Evolutionary conservation across 2,888 invertebrate genomes (phyloP).

Genomic region (Aphrophora alni): DNA sequence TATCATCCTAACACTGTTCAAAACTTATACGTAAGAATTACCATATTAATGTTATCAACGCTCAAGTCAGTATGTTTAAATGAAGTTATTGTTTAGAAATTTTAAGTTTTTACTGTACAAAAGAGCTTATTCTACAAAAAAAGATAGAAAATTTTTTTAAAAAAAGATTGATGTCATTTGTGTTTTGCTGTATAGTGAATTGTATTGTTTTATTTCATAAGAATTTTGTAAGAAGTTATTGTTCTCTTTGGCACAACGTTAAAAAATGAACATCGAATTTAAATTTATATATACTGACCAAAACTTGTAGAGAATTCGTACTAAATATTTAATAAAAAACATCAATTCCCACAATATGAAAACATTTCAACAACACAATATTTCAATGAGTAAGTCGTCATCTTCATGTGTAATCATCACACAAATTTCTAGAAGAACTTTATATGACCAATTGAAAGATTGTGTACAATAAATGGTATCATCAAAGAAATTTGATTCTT

Average conservation of each 20-base stretch:
- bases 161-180: not conserved
- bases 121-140: not conserved
- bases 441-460: too few species aligned
- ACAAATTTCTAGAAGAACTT: too few species aligned
- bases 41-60: not conserved
- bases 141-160: not conserved
- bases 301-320: too few species aligned
- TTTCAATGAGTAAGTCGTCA: too few species aligned
- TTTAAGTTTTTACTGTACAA: slow-evolving; percentile 4
- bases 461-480: too few species aligned
- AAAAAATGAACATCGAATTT: not conserved
- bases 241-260: not conserved
- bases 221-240: not conserved
- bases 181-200: not conserved
- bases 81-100: not conserved
- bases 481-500: too few species aligned
- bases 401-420: too few species aligned
- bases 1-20: slow-evolving; percentile 1
- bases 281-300: too few species aligned
- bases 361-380: too few species aligned
- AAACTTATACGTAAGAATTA: slow-evolving; percentile 2
- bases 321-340: too few species aligned
- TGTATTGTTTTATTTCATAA: not conserved
- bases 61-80: not conserved
- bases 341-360: too few species aligned